phyloP scores from a whole-genome alignment of 1,140 invertebrate species.

The Drosophila ananassae region DNA sequence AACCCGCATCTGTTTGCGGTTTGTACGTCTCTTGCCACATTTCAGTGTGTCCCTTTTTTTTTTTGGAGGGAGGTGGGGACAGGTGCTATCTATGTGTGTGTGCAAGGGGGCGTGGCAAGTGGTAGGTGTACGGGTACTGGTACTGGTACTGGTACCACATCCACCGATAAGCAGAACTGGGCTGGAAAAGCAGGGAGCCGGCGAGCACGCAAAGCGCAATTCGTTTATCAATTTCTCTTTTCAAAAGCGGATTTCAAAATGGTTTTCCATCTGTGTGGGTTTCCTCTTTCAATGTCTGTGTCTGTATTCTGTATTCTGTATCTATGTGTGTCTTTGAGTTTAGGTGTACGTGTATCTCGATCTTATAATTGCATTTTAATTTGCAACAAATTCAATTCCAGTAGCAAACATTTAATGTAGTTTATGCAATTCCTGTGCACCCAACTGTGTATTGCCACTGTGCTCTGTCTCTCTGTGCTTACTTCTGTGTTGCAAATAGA shows the following conservation, averaged over 20 bases:
- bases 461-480: neutral
- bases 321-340: neutral
- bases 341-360: neutral
- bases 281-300: too few relatives aligned
- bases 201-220: slow-evolving; percentile 15
- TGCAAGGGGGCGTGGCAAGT: slow-evolving; percentile 6
- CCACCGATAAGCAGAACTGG: slow-evolving; percentile 12
- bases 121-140: neutral
- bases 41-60: neutral
- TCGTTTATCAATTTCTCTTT: slow-evolving; percentile 30
- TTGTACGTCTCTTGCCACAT: neutral
- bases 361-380: slow-evolving; percentile 65
- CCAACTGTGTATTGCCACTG: slow-evolving; percentile 6
- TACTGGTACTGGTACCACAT: neutral
- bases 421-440: slow-evolving; percentile 46
- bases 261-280: neutral
- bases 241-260: neutral
- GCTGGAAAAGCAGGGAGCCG: neutral
- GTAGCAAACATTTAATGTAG: slow-evolving; percentile 54
- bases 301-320: neutral
- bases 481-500: neutral
- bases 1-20: slow-evolving; percentile 43
- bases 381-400: slow-evolving; percentile 67
- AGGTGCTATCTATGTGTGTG: neutral
- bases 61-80: neutral